Base-by-base conservation (phyloP, 2,797 vertebrate genomes). In the Pterois miles region DNA sequence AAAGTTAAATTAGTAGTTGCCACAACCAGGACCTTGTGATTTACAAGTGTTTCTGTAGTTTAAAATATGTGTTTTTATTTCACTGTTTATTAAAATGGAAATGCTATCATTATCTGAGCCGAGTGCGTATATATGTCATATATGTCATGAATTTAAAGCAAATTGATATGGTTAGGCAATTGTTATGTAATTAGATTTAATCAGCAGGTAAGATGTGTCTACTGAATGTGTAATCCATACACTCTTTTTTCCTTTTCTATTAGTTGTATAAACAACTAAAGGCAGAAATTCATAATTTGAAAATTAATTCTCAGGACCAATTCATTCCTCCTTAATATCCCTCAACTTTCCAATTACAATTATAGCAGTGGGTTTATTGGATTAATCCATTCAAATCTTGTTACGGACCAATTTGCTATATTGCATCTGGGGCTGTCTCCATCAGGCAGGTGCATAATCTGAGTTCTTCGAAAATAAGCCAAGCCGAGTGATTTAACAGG, bases 301-400 rank as follows among this genome's bases (percentile, higher is more conserved):
- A 78, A 81, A 71, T 59, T 11, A 11, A 77, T 78, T 74, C 65
- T 50, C 8, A 71, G 10, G 20, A 40, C 38, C 70, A 66, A 77
- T 34, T 86, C 50, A 69, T 66, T 38, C 4, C 18, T 71, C 53
- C 34, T 62, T 76, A 71, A 80, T 83, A 84, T 60, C 66, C 22
- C 58, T 77, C 60, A 68, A 69, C 77, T 84, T 88, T 86, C 78
- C 75, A 93, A 91, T 93, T 81, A 87, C 52, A 78, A 74, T 92
- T 84, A 90, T 54, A 71, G 85, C 76, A 14, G 10, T 56, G 56
- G 85, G 60, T 82, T 89, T 80, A 78, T 74, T 80, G 64, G 29
- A 58, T 80, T 91, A 91, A 91, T 89, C 84, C 76, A 54, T 36
- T 13, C 59, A 86, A 93, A 94, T 90, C 89, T 11, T 83, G 87